Conservation (phyloP, 2,113 vertebrate genomes). For the Candoia aspera region DNA sequence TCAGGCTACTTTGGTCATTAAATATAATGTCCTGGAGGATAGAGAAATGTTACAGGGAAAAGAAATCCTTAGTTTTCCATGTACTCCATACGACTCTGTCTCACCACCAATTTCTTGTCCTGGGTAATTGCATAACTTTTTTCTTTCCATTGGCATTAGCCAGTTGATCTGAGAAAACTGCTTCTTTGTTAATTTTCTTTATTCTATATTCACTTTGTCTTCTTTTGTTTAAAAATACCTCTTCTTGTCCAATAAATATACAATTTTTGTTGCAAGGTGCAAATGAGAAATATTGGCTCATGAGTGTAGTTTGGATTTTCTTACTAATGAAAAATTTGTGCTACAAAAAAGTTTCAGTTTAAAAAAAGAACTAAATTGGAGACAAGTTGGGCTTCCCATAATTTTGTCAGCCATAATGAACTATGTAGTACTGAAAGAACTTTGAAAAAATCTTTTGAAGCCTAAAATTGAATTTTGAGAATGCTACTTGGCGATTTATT, state of each 20-base stretch:
- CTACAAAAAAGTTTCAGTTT: neutral
- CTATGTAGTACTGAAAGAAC: neutral
- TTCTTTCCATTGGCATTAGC: neutral
- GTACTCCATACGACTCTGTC: neutral
- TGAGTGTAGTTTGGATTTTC: neutral
- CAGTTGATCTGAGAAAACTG: neutral
- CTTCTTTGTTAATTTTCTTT: neutral
- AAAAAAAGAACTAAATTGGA: neutral
- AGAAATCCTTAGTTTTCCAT: neutral
- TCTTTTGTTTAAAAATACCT: neutral
- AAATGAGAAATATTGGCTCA: neutral
- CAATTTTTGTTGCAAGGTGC: neutral
- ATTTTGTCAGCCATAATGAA: neutral
- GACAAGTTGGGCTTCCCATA: neutral
- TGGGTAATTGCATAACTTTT: neutral
- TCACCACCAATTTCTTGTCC: neutral
- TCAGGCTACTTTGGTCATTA: neutral
- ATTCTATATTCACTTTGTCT: neutral
- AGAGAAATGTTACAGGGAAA: neutral
- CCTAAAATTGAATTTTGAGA: neutral
- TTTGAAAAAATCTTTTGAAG: neutral
- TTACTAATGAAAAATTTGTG: neutral
- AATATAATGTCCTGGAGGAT: neutral
- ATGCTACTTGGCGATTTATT: neutral
- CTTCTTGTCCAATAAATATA: neutral